phyloP scores from a whole-genome alignment of 2,888 invertebrate genomes.

The Bembecia ichneumoniformis region DNA sequence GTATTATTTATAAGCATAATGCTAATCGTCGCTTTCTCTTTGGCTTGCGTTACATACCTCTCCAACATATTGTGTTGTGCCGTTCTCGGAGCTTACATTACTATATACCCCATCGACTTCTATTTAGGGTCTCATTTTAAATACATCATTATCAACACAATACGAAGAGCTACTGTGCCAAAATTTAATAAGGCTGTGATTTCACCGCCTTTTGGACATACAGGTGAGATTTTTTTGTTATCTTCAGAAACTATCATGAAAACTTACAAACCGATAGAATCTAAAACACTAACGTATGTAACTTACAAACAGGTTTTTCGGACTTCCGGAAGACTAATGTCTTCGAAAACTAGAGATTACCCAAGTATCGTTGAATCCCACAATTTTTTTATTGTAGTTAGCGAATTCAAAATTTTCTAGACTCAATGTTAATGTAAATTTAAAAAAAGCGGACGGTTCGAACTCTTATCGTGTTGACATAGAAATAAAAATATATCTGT shows the following conservation, averaged over 20 bases:
- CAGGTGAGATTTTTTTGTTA: conserved; percentile 53
- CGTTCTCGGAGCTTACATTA: conserved; percentile 75
- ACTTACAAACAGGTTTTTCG: too few species aligned
- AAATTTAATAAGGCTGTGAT: conserved; percentile 73
- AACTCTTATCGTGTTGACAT: too few species aligned
- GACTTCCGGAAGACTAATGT: too few species aligned
- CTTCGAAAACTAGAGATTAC: too few species aligned
- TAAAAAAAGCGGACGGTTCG: too few species aligned
- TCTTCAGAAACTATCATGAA: background rate
- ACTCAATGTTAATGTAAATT: too few species aligned
- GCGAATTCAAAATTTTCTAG: too few species aligned
- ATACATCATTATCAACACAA: conserved; percentile 77
- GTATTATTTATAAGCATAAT: conserved; percentile 67
- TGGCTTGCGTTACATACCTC: conserved; percentile 60
- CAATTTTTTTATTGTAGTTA: too few species aligned
- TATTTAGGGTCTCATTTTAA: conserved; percentile 76
- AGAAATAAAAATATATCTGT: too few species aligned
- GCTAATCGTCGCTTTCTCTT: conserved; percentile 55
- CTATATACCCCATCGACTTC: conserved; percentile 75
- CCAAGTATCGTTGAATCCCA: too few species aligned
- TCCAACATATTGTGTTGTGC: conserved; percentile 76
- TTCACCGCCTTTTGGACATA: conserved; percentile 72
- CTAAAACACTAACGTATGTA: too few species aligned
- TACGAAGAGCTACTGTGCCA: conserved; percentile 74
- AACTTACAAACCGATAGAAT: too few species aligned